Evolutionary conservation across 2,797 vertebrate genomes (phyloP).

Genomic region (Sandelia bainsii): DNA sequence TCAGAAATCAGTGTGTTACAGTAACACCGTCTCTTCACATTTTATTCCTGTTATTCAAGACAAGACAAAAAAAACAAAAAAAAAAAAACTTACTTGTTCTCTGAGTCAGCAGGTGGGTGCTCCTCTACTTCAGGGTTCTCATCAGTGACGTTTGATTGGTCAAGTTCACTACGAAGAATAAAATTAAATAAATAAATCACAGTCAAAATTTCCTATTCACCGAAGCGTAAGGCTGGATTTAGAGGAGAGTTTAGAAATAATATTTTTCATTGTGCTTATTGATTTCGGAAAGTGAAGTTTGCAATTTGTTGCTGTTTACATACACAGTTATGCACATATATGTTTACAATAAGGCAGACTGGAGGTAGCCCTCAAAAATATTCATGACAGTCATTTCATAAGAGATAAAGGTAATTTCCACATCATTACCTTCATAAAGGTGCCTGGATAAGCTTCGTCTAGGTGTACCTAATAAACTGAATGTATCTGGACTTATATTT

Average conservation of each 20-base stretch:
- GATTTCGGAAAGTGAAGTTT: background rate
- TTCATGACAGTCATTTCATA: too few relatives aligned
- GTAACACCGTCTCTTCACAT: too few relatives aligned
- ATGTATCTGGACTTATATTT: too few relatives aligned
- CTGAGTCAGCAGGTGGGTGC: constrained; percentile 94
- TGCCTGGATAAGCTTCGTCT: too few relatives aligned
- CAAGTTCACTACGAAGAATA: constrained; percentile 88
- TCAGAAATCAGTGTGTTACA: background rate
- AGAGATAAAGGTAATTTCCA: too few relatives aligned
- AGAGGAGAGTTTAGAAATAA: background rate
- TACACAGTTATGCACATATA: background rate
- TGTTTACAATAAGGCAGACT: background rate
- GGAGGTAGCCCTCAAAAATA: background rate
- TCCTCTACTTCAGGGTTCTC: constrained; percentile 97
- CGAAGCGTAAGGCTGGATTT: background rate
- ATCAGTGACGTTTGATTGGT: constrained; percentile 94
- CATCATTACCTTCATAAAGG: too few relatives aligned
- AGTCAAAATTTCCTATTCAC: background rate
- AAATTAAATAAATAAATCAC: background rate
- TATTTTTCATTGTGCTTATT: background rate
- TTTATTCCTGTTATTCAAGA: background rate
- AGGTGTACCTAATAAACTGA: background rate
- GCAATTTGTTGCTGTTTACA: background rate
- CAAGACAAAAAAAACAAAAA: background rate
- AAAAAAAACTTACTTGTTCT: constrained; percentile 93